These are phyloP conservation scores for Lagopus leucura DNA, from an alignment of 2,113 vertebrate species.

Conservation along the genomic window DNA sequence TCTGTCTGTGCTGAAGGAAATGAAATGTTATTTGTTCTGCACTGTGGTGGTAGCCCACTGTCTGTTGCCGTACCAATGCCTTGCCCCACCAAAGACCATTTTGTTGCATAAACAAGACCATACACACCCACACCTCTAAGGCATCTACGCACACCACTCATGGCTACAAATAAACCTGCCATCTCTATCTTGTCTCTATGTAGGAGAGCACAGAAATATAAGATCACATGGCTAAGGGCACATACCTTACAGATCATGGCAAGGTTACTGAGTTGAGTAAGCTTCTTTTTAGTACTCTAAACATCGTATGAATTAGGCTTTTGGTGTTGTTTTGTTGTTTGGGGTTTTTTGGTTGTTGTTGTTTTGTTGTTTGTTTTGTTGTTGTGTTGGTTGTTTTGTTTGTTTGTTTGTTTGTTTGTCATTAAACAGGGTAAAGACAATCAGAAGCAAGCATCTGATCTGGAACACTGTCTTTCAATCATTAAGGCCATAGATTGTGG, in stretches of 20 bases:
- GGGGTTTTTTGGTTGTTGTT: no score
- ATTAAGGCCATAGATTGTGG: constrained; percentile 78
- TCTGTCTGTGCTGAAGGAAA: background rate
- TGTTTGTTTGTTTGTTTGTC: background rate
- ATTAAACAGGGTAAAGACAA: constrained; percentile 85
- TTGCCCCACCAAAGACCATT: background rate
- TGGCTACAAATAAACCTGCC: background rate
- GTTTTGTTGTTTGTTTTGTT: no score
- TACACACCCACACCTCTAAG: background rate
- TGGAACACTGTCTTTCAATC: constrained; percentile 83
- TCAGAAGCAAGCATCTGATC: constrained; percentile 77
- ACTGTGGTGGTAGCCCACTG: background rate
- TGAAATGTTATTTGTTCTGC: background rate
- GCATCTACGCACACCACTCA: background rate
- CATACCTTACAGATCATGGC: background rate
- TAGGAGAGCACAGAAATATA: background rate
- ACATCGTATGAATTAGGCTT: background rate
- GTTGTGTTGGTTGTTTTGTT: no score
- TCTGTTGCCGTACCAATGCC: background rate
- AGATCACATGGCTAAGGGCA: background rate
- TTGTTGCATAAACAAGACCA: background rate
- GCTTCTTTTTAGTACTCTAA: background rate
- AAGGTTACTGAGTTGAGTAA: background rate
- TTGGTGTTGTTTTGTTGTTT: no score
- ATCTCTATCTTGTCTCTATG: background rate